Conservation (phyloP, 2,888 invertebrate genomes). For the Unio delphinus region DNA sequence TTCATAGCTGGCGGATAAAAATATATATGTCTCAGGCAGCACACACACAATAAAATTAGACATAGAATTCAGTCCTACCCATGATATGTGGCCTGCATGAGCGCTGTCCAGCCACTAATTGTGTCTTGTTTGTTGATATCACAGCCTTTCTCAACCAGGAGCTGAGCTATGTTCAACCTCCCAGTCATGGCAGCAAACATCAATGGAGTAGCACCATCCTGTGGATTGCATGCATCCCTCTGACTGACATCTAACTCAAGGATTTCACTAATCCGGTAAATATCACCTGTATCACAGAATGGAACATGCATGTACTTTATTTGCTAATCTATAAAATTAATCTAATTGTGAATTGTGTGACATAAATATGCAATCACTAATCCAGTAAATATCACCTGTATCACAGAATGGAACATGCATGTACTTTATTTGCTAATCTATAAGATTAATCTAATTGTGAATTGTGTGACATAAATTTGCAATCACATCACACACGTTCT, state of each 20-base stretch:
- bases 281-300: constrained; percentile 56
- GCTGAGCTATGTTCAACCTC: constrained; percentile 67
- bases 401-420: not conserved
- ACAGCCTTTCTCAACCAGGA: constrained; percentile 69
- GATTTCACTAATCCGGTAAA: constrained; percentile 61
- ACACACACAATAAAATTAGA: not conserved
- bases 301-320: not conserved
- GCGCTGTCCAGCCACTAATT: constrained; percentile 72
- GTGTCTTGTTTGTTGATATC: constrained; percentile 71
- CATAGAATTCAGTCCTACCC: constrained; percentile 54
- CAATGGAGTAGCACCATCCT: constrained; percentile 72
- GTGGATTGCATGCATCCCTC: constrained; percentile 63
- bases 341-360: no score
- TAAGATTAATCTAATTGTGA: no score
- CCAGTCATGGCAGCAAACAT: constrained; percentile 72
- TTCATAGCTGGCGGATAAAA: not conserved
- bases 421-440: not conserved
- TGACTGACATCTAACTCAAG: constrained; percentile 64
- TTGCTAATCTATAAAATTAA: no score
- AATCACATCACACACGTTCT: no score
- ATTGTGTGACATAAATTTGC: no score
- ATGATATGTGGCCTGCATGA: constrained; percentile 73
- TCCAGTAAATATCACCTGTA: constrained; percentile 63
- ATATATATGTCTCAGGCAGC: not conserved
- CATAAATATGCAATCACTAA: constrained; percentile 36